Base-by-base conservation (phyloP, 1,140 invertebrate species). In the Elysia chlorotica region DNA sequence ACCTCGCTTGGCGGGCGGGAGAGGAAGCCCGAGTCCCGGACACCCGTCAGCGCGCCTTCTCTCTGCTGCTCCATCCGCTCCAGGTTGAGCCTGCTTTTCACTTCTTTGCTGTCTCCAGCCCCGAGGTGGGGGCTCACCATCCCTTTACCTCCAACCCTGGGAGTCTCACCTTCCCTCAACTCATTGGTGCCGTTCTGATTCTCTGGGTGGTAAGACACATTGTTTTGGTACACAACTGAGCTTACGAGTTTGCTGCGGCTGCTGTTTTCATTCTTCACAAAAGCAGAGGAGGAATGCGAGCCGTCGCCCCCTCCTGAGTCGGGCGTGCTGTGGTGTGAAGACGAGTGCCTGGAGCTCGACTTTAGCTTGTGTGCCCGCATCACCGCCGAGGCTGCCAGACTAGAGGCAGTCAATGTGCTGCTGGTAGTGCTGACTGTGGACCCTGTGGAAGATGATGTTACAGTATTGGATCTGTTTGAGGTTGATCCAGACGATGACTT, bases 1-100 rank as follows among this genome's bases (percentile, higher is more conserved):
- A 78, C 81, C 77, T 82, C 82, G 78, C 81, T 81, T 19, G 67
- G 76, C 21, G 82, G 79, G 4, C 79, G 72, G 19, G 82, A 80
- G 19, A 75, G 74, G 63, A 81, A 79, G 56, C 81, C 81, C 36
- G 81, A 81, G 66, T 83, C 81, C 54, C 66, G 56, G 33, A 78
- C 74, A 76, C 73, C 77, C 37, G 21, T 56, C 54, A 37, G 63
- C 31, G 61, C 72, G 28, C 31, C 35, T 61, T 70, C 71, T 59
- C 59, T 70, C 23, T 35, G 57, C 14, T 25, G 36, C 25, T 73
- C 70, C 35, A 68, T 61, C 56, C 56, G 65, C 56, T 74, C 65
- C 17, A 41, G 53, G 25, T 74, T 74, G 23, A 74, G 36, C 35
- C 66, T 74, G 38, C 69, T 62, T 69, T 75, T 78, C 21, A 79